Conservation (phyloP, 2,113 vertebrate species). For the Cynopterus brachyotis region DNA sequence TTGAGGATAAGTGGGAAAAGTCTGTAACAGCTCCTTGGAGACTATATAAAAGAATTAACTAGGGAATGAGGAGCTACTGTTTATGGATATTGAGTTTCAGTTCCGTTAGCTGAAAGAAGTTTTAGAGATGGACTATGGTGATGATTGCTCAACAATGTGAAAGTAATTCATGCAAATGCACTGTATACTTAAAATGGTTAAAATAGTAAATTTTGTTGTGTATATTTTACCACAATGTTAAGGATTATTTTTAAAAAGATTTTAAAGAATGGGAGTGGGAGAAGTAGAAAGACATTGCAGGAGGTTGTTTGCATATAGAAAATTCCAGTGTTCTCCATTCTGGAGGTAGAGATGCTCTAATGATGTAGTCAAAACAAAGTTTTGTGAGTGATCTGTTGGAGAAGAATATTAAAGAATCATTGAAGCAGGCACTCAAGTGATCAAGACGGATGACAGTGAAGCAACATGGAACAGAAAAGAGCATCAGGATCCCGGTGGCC, state of each 20-base stretch:
- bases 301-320: neutral
- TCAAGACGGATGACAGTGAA: neutral
- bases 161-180: neutral
- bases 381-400: neutral
- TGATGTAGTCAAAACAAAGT: neutral
- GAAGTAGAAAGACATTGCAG: neutral
- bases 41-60: neutral
- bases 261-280: neutral
- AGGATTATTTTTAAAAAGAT: neutral
- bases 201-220: neutral
- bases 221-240: neutral
- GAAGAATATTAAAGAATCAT: neutral
- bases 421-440: neutral
- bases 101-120: neutral
- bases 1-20: neutral
- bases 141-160: neutral
- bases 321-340: neutral
- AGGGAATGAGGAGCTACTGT: neutral
- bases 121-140: neutral
- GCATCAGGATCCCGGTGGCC: neutral
- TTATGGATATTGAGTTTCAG: neutral
- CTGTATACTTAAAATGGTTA: neutral
- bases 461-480: neutral
- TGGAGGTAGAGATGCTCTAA: neutral
- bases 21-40: neutral